A percentile compares a stretch with the other conserved stretches of the same genome.
Evolutionary conservation across 2,113 vertebrate species (phyloP).

Genomic region (Clarias gariepinus): DNA sequence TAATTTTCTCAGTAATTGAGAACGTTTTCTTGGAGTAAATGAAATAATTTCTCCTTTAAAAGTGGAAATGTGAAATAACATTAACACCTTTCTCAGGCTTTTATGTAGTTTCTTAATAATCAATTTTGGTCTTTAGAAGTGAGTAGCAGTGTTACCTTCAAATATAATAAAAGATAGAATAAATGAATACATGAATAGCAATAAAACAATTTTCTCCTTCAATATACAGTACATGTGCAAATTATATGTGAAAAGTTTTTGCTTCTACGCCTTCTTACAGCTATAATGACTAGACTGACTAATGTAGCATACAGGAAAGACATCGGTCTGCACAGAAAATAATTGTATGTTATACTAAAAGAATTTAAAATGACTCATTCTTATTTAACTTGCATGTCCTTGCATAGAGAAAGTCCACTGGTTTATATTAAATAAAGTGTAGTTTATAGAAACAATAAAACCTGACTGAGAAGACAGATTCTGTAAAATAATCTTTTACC

Average conservation of each 20-base stretch:
- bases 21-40: background rate
- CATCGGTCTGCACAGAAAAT: background rate
- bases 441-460: background rate
- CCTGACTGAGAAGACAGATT: background rate
- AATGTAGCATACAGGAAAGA: background rate
- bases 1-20: background rate
- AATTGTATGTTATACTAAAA: background rate
- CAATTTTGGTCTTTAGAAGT: background rate
- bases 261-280: background rate
- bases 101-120: background rate
- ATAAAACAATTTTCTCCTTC: background rate
- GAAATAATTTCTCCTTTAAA: background rate
- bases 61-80: background rate
- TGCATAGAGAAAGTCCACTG: background rate
- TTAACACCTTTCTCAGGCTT: background rate
- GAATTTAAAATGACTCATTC: background rate
- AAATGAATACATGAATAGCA: background rate
- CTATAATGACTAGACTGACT: background rate
- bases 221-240: background rate
- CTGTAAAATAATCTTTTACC: background rate
- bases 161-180: background rate
- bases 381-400: background rate
- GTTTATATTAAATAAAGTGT: background rate
- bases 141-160: background rate
- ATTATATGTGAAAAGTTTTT: background rate